Conservation (phyloP, 2,113 vertebrate genomes). For the Lates calcarifer region DNA sequence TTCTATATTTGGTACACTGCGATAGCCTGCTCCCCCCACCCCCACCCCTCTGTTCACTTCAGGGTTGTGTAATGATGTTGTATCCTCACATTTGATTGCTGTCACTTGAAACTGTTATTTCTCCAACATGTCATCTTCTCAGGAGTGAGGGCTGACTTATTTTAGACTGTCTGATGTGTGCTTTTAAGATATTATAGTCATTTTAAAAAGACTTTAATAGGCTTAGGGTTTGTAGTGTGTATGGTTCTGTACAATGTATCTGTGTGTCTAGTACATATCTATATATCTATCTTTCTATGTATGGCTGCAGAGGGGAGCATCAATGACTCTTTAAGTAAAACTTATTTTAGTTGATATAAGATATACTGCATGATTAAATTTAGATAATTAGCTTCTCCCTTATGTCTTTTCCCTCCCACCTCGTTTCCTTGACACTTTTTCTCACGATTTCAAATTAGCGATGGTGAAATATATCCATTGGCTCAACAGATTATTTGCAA, state of each 20-base stretch:
- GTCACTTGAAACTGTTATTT: slow-evolving; percentile 30
- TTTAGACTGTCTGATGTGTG: background rate
- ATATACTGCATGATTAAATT: background rate
- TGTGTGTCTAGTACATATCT: background rate
- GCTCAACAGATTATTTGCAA: background rate
- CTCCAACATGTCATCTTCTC: background rate
- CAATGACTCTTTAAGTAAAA: too few species aligned
- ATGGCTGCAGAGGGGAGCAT: background rate
- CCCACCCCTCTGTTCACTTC: slow-evolving; percentile 18
- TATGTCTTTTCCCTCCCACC: background rate
- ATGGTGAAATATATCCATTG: background rate
- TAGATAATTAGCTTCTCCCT: background rate
- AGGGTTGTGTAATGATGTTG: slow-evolving; percentile 17
- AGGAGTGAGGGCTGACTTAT: background rate
- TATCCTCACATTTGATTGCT: slow-evolving; percentile 18
- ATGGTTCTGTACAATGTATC: too few species aligned
- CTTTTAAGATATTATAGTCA: background rate
- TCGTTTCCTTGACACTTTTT: background rate
- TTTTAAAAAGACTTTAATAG: background rate
- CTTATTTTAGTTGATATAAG: background rate
- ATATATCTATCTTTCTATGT: background rate
- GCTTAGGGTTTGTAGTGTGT: background rate
- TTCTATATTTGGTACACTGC: slow-evolving; percentile 70
- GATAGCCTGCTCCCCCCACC: slow-evolving; percentile 15
- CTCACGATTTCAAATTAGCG: background rate